phyloP scores from a whole-genome alignment of 2,888 invertebrate species.

The Plagodis pulveraria region DNA sequence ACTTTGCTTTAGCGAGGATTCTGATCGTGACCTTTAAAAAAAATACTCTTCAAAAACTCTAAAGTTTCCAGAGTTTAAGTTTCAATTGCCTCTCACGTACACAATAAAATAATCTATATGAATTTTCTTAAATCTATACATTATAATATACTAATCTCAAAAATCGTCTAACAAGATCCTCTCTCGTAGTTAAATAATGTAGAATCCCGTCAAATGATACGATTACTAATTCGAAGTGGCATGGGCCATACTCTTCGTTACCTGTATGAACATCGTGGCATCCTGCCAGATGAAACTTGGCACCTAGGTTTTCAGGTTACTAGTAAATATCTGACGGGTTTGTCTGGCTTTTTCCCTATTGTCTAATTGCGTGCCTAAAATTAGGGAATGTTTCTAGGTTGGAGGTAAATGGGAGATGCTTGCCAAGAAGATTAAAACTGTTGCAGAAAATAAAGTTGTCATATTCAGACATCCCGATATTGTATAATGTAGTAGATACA shows the following conservation, averaged over 20 bases:
- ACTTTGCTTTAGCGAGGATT: too few relatives aligned
- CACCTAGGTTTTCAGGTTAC: slow-evolving; percentile 43
- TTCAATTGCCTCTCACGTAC: too few relatives aligned
- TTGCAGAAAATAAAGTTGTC: slow-evolving; percentile 4
- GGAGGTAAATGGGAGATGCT: slow-evolving; percentile 19
- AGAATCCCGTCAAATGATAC: slow-evolving; percentile 35
- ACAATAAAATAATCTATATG: too few relatives aligned
- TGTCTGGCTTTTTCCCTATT: slow-evolving; percentile 42
- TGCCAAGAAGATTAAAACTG: slow-evolving; percentile 18
- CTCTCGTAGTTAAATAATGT: background rate
- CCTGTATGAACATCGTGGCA: slow-evolving; percentile 50
- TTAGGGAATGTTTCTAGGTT: slow-evolving; percentile 34
- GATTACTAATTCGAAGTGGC: slow-evolving; percentile 40
- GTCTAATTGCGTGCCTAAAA: slow-evolving; percentile 32
- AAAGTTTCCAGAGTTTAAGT: too few relatives aligned
- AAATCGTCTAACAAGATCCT: too few relatives aligned
- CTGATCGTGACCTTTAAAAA: too few relatives aligned
- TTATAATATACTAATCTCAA: too few relatives aligned
- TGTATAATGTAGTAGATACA: background rate
- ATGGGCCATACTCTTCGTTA: slow-evolving; percentile 38
- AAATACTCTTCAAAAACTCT: too few relatives aligned
- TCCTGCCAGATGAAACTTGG: slow-evolving; percentile 42
- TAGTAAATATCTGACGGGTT: slow-evolving; percentile 43
- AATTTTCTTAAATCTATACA: too few relatives aligned
- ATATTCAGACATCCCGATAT: background rate